These are phyloP conservation scores for Alitta virens DNA, from an alignment of 2,888 invertebrate genomes.

Conservation along the genomic window DNA sequence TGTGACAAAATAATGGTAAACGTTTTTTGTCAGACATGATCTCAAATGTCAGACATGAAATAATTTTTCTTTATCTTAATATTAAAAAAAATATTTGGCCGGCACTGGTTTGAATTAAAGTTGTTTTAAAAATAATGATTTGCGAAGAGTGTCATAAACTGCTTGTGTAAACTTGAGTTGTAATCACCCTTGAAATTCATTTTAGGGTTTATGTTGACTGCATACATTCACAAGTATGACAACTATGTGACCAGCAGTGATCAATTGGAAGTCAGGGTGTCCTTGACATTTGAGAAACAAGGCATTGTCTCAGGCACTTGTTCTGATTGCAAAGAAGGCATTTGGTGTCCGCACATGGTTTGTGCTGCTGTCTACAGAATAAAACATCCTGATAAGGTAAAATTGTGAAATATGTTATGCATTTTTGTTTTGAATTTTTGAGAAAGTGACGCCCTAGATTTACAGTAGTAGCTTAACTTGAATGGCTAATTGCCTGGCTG, in stretches of 20 bases:
- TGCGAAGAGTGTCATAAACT: too few relatives aligned
- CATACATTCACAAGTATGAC: constrained; percentile 20
- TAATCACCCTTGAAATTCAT: too few relatives aligned
- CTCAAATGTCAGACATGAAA: too few relatives aligned
- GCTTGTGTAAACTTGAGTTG: too few relatives aligned
- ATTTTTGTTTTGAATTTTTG: neutral
- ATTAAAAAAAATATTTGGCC: too few relatives aligned
- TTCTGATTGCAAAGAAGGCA: constrained; percentile 23
- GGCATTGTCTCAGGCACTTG: constrained; percentile 24
- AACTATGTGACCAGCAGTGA: neutral
- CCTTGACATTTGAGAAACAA: constrained; percentile 27
- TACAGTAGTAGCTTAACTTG: neutral
- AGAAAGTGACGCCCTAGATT: neutral
- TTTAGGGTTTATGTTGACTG: constrained; percentile 29
- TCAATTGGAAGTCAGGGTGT: constrained; percentile 19
- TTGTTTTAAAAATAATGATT: too few relatives aligned
- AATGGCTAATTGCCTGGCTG: neutral
- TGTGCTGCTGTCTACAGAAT: constrained; percentile 25
- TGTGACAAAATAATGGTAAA: too few relatives aligned
- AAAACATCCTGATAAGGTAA: constrained; percentile 18
- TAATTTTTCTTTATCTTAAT: too few relatives aligned
- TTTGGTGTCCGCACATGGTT: constrained; percentile 28
- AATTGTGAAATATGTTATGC: neutral
- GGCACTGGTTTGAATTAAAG: too few relatives aligned
- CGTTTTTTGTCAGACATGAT: too few relatives aligned